Conservation (phyloP, 2,888 invertebrate genomes). For the Phengaris arion region DNA sequence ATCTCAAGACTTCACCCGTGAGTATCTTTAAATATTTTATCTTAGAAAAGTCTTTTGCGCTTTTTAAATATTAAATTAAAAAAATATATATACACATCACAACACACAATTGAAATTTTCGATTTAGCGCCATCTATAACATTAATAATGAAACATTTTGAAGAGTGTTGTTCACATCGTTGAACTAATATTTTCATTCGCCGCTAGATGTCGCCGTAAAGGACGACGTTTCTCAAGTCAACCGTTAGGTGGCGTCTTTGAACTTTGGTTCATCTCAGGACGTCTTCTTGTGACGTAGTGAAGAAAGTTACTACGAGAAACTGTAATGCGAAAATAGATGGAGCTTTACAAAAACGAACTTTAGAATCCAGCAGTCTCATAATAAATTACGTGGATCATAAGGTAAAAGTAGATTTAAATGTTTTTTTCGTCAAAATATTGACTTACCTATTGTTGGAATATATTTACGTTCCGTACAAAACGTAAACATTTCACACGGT, state of each 20-base stretch:
- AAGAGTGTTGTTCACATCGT: slow-evolving; percentile 31
- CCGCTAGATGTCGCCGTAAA: slow-evolving; percentile 41
- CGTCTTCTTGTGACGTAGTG: background rate
- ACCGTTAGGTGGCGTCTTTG: slow-evolving; percentile 35
- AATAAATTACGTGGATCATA: too few relatives aligned
- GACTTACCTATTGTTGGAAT: too few relatives aligned
- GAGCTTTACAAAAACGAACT: background rate
- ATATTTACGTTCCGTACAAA: too few relatives aligned
- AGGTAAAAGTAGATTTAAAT: too few relatives aligned
- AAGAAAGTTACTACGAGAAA: background rate
- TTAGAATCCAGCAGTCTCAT: too few relatives aligned
- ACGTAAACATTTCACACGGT: too few relatives aligned
- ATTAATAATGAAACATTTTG: slow-evolving; percentile 35
- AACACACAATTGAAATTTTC: slow-evolving; percentile 41
- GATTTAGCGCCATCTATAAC: slow-evolving; percentile 58
- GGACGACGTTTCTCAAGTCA: background rate
- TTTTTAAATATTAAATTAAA: too few relatives aligned
- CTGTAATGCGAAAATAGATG: background rate
- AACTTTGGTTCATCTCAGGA: background rate
- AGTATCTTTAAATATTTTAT: slow-evolving; percentile 47
- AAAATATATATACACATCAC: slow-evolving; percentile 50
- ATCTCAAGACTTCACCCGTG: slow-evolving; percentile 67
- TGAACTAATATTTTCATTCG: slow-evolving; percentile 19
- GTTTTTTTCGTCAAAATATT: too few relatives aligned
- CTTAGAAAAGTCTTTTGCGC: background rate